phyloP scores from a whole-genome alignment of 2,113 vertebrate genomes.

The Illadopsis cleaveri region DNA sequence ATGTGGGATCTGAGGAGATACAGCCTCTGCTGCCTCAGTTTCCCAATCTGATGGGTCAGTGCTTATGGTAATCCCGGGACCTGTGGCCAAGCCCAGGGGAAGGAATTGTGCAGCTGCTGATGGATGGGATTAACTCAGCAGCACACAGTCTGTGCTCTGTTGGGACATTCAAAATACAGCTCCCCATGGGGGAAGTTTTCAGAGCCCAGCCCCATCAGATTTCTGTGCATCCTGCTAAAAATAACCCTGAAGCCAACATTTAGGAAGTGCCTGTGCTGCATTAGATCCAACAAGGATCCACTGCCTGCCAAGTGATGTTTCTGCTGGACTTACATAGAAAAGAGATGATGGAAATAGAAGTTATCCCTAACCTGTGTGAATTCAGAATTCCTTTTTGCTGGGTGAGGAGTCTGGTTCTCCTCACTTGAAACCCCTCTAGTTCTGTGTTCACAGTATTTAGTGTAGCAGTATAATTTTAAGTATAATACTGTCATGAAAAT shows the following conservation, averaged over 20 bases:
- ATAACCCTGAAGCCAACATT: background rate
- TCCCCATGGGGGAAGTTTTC: background rate
- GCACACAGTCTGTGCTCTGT: background rate
- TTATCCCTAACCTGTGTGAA: background rate
- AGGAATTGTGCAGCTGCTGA: background rate
- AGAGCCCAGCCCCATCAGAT: background rate
- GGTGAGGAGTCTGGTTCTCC: background rate
- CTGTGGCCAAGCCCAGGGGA: background rate
- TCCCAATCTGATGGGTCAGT: background rate
- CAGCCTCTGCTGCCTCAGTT: background rate
- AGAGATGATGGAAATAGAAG: background rate
- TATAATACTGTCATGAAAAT: background rate
- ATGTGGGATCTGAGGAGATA: fast-evolving
- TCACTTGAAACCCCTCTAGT: background rate
- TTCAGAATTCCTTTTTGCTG: background rate
- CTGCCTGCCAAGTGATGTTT: background rate
- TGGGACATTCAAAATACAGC: background rate
- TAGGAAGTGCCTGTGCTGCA: background rate
- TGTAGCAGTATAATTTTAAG: background rate
- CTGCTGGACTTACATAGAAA: fast-evolving
- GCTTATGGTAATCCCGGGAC: fast-evolving
- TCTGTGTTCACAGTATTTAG: background rate
- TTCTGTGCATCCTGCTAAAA: background rate
- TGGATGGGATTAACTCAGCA: background rate
- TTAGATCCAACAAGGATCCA: background rate